phyloP scores from a whole-genome alignment of 2,113 vertebrate species.

The Scopus umbretta region DNA sequence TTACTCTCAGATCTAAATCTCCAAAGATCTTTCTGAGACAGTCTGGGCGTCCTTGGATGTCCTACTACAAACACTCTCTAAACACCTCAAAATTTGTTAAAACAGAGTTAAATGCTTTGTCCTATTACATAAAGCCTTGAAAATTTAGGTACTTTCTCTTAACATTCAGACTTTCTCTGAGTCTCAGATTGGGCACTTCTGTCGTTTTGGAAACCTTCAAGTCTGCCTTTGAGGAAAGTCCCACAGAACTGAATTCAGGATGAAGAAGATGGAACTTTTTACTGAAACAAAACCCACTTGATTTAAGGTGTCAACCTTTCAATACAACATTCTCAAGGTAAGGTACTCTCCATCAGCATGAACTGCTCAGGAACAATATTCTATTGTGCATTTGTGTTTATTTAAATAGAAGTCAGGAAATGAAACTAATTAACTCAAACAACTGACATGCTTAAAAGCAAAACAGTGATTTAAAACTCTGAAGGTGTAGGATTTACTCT shows the following conservation, averaged over 20 bases:
- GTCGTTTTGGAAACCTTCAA: background rate
- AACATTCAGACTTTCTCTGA: background rate
- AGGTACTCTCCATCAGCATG: background rate
- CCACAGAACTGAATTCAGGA: background rate
- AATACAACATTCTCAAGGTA: background rate
- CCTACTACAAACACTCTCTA: background rate
- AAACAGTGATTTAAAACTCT: conserved; percentile 54
- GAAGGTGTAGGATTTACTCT: conserved; percentile 53
- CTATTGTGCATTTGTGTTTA: background rate
- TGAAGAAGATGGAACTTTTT: background rate
- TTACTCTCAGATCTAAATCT: background rate
- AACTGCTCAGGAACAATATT: background rate
- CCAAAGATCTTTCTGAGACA: background rate
- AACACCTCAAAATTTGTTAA: background rate
- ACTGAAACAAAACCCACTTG: background rate
- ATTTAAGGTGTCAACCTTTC: background rate
- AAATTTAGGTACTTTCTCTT: background rate
- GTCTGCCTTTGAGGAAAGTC: background rate
- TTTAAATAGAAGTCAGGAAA: background rate
- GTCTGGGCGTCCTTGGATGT: background rate
- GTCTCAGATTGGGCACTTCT: background rate
- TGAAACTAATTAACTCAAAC: conserved; percentile 10
- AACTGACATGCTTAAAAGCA: conserved; percentile 31
- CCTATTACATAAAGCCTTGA: background rate
- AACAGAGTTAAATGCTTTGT: background rate